Base-by-base conservation (phyloP, 2,888 invertebrate species). In the Nasonovia ribisnigri region DNA sequence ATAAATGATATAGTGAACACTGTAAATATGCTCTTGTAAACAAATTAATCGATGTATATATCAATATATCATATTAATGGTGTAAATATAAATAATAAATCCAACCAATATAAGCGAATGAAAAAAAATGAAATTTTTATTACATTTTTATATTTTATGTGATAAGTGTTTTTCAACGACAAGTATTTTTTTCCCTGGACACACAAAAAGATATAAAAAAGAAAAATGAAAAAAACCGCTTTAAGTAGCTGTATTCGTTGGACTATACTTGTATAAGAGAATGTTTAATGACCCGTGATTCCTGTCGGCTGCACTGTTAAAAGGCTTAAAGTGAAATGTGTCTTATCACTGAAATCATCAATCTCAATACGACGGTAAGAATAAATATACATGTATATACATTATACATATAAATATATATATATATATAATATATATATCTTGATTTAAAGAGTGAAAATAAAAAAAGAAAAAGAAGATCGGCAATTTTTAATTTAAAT, bases 281-380 rank as follows among this genome's bases (percentile, higher is more conserved):
- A 89, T 93, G 92, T 93, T 93, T 93, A 93, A 93, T 93, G 92
- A 93, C 89, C 92, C 92, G 92, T 93, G 89, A 93, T 89, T 93
- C 92, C 92, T 89, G 89, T 93, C 89, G 92, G 89, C 36, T 77
- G 84, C 84, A 93, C 88, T 93, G 88, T 89, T 93, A 89, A 93
- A 93, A 93, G 92, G 92, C 92, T 93, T 93, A 93, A 93, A 93
- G 92, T 93, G 84, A 93, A 93, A 93, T 93, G 89, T 93, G 92
- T 93, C 92, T 89, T 84, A 93, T 93, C 92, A 93, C 89, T 57
- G 77, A 89, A 93, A 93, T 93, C 92, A 93, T 93, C 89, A 93
- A 93, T 93, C 92, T 93, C 92, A 93, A 93, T 93, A 93, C 84
- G 57, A 89, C 29, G 16, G 54, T 84, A 84, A 89, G 46, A 89